A percentile compares a stretch with the other conserved stretches of the same genome.
phyloP scores from a whole-genome alignment of 2,797 vertebrate genomes.

The Cephalopachus bancanus region DNA sequence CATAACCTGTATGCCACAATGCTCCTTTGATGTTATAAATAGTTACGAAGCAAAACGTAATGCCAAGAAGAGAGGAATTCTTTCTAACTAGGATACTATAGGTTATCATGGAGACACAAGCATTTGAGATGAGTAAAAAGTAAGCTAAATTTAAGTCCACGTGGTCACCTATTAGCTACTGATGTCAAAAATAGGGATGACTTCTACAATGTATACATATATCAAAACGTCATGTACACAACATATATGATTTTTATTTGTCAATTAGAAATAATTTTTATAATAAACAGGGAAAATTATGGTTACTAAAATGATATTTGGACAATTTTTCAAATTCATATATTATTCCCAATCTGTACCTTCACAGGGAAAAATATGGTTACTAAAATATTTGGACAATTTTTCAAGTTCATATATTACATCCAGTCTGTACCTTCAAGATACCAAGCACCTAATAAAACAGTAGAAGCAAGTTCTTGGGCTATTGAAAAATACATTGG shows the following conservation, averaged over 20 bases:
- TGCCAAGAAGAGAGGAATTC: background rate
- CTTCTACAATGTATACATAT: background rate
- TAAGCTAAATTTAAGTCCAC: conserved; percentile 29
- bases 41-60: background rate
- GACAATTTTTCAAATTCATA: conserved; percentile 52
- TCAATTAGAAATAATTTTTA: background rate
- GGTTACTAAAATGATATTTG: conserved; percentile 1
- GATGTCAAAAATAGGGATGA: background rate
- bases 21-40: conserved; percentile 15
- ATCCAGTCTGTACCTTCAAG: background rate
- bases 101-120: background rate
- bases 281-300: background rate
- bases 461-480: conserved; percentile 19
- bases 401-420: conserved; percentile 49
- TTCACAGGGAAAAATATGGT: background rate
- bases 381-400: background rate
- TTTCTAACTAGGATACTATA: conserved; percentile 20
- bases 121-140: conserved; percentile 38
- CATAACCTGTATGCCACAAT: background rate
- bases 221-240: background rate
- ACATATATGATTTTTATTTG: background rate
- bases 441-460: background rate
- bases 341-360: background rate
- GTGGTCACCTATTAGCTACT: background rate
- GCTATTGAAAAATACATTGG: conserved; percentile 38